Evolutionary conservation across 2,113 vertebrate species (phyloP).

Genomic region (Maccullochella peelii): DNA sequence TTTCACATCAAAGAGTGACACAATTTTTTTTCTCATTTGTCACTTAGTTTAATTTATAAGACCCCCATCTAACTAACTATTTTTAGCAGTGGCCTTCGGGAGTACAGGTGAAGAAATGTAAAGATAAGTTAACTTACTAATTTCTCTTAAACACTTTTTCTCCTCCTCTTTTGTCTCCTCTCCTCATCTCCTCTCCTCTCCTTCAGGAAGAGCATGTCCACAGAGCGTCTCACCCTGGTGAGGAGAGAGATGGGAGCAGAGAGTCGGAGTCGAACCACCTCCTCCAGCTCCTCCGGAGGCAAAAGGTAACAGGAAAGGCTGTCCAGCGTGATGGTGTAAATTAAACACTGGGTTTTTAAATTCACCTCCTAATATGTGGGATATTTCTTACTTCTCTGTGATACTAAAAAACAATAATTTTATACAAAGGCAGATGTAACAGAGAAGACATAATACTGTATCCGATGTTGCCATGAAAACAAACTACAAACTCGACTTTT

Average conservation of each 20-base stretch:
- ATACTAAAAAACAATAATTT: neutral
- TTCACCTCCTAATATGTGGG: neutral
- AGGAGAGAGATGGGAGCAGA: constrained; percentile 85
- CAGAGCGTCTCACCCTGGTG: constrained; percentile 88
- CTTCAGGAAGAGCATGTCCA: constrained; percentile 88
- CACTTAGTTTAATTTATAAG: neutral
- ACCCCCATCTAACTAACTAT: neutral
- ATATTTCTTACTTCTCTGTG: neutral
- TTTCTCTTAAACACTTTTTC: neutral
- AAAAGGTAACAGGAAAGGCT: constrained; percentile 79
- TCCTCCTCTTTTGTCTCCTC: neutral
- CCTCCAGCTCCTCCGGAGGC: constrained; percentile 87
- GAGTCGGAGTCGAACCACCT: constrained; percentile 88
- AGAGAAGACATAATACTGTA: neutral
- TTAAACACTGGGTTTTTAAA: neutral
- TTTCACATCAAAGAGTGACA: too few relatives aligned
- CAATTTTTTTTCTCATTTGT: neutral
- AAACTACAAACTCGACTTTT: neutral
- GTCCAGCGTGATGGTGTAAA: neutral
- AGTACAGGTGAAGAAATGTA: neutral
- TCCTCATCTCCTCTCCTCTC: neutral
- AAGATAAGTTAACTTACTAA: neutral
- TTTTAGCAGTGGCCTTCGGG: neutral
- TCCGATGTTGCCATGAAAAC: neutral
- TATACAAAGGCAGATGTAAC: neutral